phyloP scores from a whole-genome alignment of 2,797 vertebrate genomes.

The Syngnathus rostellatus region DNA sequence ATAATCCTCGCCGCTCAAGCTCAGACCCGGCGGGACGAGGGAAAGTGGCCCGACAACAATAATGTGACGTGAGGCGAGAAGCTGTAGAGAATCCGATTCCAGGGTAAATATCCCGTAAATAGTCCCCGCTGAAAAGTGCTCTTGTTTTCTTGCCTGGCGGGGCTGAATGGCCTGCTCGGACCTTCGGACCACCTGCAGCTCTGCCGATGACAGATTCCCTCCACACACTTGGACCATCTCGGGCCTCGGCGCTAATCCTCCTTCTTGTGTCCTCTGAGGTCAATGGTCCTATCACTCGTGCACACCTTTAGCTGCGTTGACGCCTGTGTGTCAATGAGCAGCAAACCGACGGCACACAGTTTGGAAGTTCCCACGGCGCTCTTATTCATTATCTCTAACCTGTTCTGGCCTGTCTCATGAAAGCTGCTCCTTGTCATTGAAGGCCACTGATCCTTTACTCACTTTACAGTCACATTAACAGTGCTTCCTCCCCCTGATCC shows the following conservation, averaged over 20 bases:
- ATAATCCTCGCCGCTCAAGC: slow-evolving; percentile 36
- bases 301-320: slow-evolving; percentile 43
- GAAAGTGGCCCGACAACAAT: slow-evolving; percentile 37
- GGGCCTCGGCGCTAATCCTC: slow-evolving; percentile 51
- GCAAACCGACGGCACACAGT: slow-evolving; percentile 40
- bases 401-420: slow-evolving; percentile 60
- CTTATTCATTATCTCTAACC: slow-evolving; percentile 65
- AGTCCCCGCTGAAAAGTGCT: slow-evolving; percentile 41
- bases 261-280: slow-evolving; percentile 39
- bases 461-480: slow-evolving; percentile 57
- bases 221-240: slow-evolving; percentile 45
- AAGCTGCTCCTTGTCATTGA: slow-evolving; percentile 59
- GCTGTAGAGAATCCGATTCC: slow-evolving; percentile 54
- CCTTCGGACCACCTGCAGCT: slow-evolving; percentile 62
- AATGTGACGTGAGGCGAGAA: slow-evolving; percentile 42
- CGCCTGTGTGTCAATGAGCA: slow-evolving; percentile 44
- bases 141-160: slow-evolving; percentile 49
- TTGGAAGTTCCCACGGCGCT: slow-evolving; percentile 55
- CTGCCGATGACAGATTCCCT: slow-evolving; percentile 58
- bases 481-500: slow-evolving; percentile 49
- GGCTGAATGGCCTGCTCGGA: slow-evolving; percentile 38
- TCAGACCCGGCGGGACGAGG: slow-evolving; percentile 36
- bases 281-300: slow-evolving; percentile 56
- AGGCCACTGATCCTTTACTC: slow-evolving; percentile 51
- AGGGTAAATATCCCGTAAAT: slow-evolving; percentile 42